These are phyloP conservation scores for Xiphophorus maculatus DNA, from an alignment of 2,113 vertebrate species.

Conservation along the genomic window DNA sequence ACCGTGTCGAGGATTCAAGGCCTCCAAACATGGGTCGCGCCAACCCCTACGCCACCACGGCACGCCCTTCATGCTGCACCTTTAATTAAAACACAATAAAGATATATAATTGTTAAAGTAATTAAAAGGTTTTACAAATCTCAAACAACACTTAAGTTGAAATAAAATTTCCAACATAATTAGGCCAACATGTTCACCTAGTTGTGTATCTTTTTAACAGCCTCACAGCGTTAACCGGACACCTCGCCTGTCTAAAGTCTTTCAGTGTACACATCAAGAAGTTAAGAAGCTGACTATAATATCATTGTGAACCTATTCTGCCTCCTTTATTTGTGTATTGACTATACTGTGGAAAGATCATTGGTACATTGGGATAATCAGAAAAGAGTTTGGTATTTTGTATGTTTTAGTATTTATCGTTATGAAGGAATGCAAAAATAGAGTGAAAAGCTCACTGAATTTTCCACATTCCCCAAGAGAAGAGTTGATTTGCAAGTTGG, in stretches of 20 bases:
- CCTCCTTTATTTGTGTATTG: not conserved
- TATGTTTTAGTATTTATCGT: not conserved
- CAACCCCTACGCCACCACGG: too few relatives aligned
- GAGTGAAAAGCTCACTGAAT: constrained; percentile 1
- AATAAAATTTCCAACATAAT: too few relatives aligned
- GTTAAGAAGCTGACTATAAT: not conserved
- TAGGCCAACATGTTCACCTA: too few relatives aligned
- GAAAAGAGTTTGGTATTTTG: not conserved
- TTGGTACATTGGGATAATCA: not conserved
- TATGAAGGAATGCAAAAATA: not conserved
- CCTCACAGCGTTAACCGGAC: not conserved
- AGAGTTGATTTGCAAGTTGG: constrained; percentile 13
- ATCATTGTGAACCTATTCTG: not conserved
- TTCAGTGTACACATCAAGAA: too few relatives aligned
- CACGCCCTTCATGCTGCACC: too few relatives aligned
- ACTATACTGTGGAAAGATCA: not conserved
- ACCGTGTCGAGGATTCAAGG: too few relatives aligned
- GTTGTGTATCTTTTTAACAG: not conserved
- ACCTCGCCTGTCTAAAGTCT: not conserved
- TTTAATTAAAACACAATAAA: too few relatives aligned
- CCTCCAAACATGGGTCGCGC: too few relatives aligned
- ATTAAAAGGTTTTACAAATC: too few relatives aligned
- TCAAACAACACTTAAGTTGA: too few relatives aligned
- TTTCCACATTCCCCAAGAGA: not conserved
- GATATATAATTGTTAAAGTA: too few relatives aligned